A percentile compares a stretch with the other conserved stretches of the same genome.
Conservation (phyloP, 1,140 invertebrate species). For the Mamestra configurata region DNA sequence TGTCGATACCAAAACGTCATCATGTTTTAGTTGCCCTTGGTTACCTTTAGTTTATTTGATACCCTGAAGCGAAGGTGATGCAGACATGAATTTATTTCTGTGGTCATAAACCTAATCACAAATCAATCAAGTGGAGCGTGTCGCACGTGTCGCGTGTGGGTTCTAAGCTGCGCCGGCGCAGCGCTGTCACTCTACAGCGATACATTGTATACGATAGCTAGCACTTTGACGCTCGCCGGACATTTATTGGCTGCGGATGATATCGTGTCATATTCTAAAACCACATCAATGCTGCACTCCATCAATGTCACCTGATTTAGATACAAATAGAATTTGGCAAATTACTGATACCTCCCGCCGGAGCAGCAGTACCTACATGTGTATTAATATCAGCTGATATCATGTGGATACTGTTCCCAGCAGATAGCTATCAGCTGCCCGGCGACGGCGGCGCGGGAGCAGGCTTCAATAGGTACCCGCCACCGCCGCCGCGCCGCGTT, state of each 20-base stretch:
- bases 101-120: too few relatives aligned
- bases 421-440: neutral
- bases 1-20: too few relatives aligned
- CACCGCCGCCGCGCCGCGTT: neutral
- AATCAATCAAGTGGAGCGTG: too few relatives aligned
- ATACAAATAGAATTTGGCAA: conserved; percentile 34
- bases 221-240: neutral
- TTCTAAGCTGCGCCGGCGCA: too few relatives aligned
- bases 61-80: too few relatives aligned
- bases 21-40: too few relatives aligned
- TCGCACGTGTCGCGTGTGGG: too few relatives aligned
- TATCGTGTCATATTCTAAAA: neutral
- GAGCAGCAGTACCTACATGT: neutral
- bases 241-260: conserved; percentile 14
- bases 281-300: conserved; percentile 24
- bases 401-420: neutral
- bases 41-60: too few relatives aligned
- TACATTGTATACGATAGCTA: neutral
- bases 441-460: too few relatives aligned
- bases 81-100: too few relatives aligned
- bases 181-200: too few relatives aligned
- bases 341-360: neutral
- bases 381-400: neutral
- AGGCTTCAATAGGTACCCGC: neutral
- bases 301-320: conserved; percentile 31